Evolutionary conservation across 2,888 invertebrate genomes (phyloP).

Genomic region (Rotaria magnacalcarata): DNA sequence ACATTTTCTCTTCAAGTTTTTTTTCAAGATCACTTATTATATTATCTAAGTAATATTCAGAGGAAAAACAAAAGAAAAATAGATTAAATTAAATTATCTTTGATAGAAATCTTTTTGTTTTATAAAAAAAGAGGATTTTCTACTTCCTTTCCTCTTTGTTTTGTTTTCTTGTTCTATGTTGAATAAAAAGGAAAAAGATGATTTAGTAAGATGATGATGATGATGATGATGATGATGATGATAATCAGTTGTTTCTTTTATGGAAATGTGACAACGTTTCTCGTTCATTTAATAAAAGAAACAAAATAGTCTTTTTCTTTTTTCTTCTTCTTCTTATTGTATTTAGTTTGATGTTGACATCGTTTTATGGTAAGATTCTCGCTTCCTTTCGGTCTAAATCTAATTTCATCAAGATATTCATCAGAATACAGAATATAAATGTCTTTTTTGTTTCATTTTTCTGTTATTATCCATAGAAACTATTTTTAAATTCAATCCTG

Average conservation of each 20-base stretch:
- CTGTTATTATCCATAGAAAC: too few relatives aligned
- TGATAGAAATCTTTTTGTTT: too few relatives aligned
- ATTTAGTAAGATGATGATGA: not conserved
- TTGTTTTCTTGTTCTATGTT: not conserved
- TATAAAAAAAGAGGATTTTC: not conserved
- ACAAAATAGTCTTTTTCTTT: not conserved
- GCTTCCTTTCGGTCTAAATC: too few relatives aligned
- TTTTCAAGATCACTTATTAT: too few relatives aligned
- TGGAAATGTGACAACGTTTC: not conserved
- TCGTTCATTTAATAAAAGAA: slow-evolving; percentile 22
- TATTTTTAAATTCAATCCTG: too few relatives aligned
- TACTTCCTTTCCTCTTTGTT: not conserved
- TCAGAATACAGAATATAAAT: too few relatives aligned
- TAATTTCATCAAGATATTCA: too few relatives aligned
- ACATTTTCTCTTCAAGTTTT: too few relatives aligned
- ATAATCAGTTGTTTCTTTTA: not conserved
- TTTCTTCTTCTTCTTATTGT: not conserved
- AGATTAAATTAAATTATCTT: too few relatives aligned
- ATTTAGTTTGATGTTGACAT: not conserved
- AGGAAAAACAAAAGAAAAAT: not conserved
- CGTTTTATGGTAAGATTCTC: not conserved
- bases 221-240: not conserved
- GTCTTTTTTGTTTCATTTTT: too few relatives aligned
- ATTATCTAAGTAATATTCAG: not conserved
- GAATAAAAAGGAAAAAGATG: not conserved